These are phyloP conservation scores for Cottoperca gobio DNA, from an alignment of 2,797 vertebrate genomes.

Conservation along the genomic window DNA sequence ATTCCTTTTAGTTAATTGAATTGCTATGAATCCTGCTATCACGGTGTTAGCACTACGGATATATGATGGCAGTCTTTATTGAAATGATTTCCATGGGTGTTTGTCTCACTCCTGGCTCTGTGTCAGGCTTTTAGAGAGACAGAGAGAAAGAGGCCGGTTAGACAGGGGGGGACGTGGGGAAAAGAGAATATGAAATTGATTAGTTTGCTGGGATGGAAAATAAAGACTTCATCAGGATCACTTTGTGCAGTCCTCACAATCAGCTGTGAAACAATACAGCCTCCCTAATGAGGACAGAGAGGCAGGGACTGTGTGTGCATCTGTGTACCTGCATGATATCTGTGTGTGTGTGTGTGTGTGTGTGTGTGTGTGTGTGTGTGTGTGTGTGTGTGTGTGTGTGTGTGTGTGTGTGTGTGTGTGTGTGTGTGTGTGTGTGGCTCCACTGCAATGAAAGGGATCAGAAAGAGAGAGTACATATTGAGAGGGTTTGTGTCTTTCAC, in stretches of 20 bases:
- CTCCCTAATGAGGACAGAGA: conserved; percentile 72
- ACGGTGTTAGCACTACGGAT: conserved; percentile 63
- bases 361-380: too few species aligned
- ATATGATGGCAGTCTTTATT: conserved; percentile 73
- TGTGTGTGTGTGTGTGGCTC: conserved; percentile 30
- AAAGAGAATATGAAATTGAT: conserved; percentile 79
- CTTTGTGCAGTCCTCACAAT: conserved; percentile 78
- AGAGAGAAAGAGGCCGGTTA: conserved; percentile 50
- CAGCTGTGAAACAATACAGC: conserved; percentile 74
- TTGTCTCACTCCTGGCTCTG: conserved; percentile 75
- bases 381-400: conserved; percentile 29
- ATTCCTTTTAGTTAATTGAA: conserved; percentile 75
- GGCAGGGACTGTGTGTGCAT: conserved; percentile 39
- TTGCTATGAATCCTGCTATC: conserved; percentile 69
- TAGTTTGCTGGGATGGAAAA: conserved; percentile 79
- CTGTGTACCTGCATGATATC: conserved; percentile 48
- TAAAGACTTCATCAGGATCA: conserved; percentile 82
- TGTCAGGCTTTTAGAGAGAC: conserved; percentile 71
- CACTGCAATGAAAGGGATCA: conserved; percentile 29
- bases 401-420: conserved; percentile 39
- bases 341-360: conserved; percentile 24
- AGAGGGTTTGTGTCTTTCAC: conserved; percentile 30
- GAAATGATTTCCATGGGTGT: conserved; percentile 79
- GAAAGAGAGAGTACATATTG: neutral
- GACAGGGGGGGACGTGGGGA: conserved; percentile 21